Conservation (phyloP, 2,888 invertebrate genomes). For the Drosophila algonquin region DNA sequence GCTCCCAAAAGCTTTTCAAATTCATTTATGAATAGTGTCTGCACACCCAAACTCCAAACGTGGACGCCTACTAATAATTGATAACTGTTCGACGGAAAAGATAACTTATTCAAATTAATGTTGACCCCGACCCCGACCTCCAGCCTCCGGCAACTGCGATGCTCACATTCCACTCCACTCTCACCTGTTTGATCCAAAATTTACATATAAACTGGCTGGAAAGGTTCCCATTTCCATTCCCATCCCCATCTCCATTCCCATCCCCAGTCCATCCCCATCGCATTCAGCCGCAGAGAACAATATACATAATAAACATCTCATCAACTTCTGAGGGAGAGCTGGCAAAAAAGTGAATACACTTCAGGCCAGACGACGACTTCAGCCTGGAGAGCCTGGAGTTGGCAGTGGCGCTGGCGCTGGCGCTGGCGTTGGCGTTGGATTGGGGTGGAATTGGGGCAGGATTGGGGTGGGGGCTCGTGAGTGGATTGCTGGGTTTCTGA, state of each 20-base stretch:
- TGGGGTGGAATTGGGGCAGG: not conserved
- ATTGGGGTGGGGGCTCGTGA: not conserved
- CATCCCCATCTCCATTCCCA: slow-evolving; percentile 3
- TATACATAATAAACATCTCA: slow-evolving; percentile 68
- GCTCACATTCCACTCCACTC: slow-evolving; percentile 3
- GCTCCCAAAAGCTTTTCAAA: too few relatives aligned
- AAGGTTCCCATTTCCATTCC: slow-evolving; percentile 4
- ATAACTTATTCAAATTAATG: slow-evolving; percentile 62
- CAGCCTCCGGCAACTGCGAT: not conserved
- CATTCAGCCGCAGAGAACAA: slow-evolving; percentile 16
- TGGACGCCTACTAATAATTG: slow-evolving; percentile 3
- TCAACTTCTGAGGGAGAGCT: slow-evolving; percentile 46
- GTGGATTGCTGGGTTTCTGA: not conserved
- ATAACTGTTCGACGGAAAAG: slow-evolving; percentile 13
- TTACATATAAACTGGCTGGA: slow-evolving; percentile 58
- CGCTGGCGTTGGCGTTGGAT: slow-evolving; percentile 4
- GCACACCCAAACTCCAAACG: too few relatives aligned
- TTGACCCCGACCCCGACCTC: not conserved
- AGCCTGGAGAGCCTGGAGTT: not conserved
- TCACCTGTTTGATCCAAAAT: slow-evolving; percentile 40
- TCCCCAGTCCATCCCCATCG: not conserved
- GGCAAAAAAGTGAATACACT: slow-evolving; percentile 32
- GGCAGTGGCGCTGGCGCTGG: slow-evolving; percentile 5
- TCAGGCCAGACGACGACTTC: slow-evolving; percentile 18
- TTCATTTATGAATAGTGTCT: too few relatives aligned